These are phyloP conservation scores for Pediacus dermestoides DNA, from an alignment of 2,888 invertebrate genomes.

Conservation along the genomic window DNA sequence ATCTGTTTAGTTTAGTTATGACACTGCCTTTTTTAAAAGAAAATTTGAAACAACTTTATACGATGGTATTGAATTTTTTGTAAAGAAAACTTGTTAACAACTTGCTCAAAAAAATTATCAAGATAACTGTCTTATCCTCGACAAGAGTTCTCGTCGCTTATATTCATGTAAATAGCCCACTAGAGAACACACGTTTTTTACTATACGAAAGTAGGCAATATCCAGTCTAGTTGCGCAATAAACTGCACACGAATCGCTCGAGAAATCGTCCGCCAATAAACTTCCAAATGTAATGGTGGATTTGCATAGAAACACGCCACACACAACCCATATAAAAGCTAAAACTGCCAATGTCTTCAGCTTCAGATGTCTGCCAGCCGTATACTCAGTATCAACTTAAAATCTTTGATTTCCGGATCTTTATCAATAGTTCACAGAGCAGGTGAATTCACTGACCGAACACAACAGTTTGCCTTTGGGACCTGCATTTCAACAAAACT, in stretches of 20 bases:
- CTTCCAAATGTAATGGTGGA: conserved; percentile 3
- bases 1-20: no score
- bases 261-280: conserved; percentile 1
- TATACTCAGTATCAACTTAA: no score
- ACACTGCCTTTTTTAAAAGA: no score
- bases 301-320: conserved; percentile 2
- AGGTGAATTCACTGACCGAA: conserved; percentile 5
- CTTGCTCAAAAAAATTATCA: no score
- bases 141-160: no score
- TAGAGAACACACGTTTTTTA: neutral
- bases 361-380: neutral
- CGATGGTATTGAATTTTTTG: no score
- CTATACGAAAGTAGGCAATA: neutral
- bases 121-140: no score
- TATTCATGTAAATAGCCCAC: no score
- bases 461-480: neutral
- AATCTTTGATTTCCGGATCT: conserved; percentile 4
- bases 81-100: no score
- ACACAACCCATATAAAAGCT: neutral
- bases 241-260: neutral
- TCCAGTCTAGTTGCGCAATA: neutral
- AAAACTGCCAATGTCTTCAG: neutral
- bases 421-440: neutral
- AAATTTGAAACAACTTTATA: no score
- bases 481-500: neutral